Evolutionary conservation across 2,797 vertebrate genomes (phyloP).

Genomic region (Gallinago nigripennis): DNA sequence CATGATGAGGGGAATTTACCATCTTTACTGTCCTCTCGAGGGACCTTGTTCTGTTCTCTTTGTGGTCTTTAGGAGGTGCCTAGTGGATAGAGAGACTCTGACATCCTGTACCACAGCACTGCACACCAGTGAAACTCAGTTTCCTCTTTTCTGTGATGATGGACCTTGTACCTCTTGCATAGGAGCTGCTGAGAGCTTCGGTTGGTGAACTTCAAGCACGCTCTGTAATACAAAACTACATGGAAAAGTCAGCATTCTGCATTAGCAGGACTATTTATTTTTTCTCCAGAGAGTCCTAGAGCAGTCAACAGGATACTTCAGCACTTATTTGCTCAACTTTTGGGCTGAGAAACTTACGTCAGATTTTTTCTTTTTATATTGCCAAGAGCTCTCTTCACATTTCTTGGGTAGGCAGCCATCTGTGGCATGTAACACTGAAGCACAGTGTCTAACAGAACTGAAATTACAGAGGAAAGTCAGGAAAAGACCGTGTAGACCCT

Average conservation of each 20-base stretch:
- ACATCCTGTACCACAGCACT: background rate
- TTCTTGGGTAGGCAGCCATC: conserved; percentile 47
- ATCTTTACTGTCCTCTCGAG: background rate
- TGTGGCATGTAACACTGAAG: conserved; percentile 6
- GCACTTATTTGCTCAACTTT: conserved; percentile 39
- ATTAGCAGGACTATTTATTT: background rate
- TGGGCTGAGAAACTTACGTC: conserved; percentile 15
- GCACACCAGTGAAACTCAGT: background rate
- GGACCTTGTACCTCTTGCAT: background rate
- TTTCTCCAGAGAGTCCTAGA: background rate
- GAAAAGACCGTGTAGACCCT: background rate
- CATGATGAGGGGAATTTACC: conserved; percentile 35
- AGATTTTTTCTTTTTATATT: conserved; percentile 50
- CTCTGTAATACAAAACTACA: background rate
- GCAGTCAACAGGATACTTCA: conserved; percentile 9
- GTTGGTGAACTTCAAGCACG: background rate
- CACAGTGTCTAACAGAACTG: conserved; percentile 20
- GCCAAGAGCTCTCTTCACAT: conserved; percentile 2
- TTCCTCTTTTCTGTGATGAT: background rate
- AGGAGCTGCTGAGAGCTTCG: background rate
- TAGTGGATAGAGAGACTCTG: background rate
- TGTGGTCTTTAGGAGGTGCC: background rate
- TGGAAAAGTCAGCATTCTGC: background rate
- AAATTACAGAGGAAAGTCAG: background rate
- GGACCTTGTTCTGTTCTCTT: background rate